Percentiles rank a stretch among this genome's conserved stretches.
Conservation (phyloP, 2,113 vertebrate genomes). For the Antechinus stuartii region DNA sequence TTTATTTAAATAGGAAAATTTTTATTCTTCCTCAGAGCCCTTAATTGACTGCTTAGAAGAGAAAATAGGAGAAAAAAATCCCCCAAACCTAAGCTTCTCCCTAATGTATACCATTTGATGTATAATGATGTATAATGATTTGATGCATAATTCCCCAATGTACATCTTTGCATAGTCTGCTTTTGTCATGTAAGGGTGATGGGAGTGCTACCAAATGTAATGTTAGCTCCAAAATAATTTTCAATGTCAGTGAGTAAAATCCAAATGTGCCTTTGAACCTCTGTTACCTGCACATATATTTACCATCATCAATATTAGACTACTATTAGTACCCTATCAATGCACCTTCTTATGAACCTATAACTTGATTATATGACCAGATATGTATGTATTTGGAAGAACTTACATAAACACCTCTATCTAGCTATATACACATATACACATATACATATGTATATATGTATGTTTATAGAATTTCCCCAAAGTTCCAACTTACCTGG, state of each 20-base stretch:
- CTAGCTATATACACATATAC: background rate
- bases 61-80: background rate
- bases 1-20: background rate
- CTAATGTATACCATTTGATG: slow-evolving; percentile 5
- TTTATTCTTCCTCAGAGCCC: background rate
- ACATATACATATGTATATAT: too few relatives aligned
- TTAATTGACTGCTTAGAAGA: background rate
- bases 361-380: background rate
- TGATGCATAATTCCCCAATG: background rate
- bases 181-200: background rate
- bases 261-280: background rate
- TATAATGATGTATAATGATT: background rate
- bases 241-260: background rate
- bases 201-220: background rate
- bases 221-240: background rate
- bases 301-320: background rate
- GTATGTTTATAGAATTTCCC: background rate
- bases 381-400: background rate
- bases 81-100: background rate
- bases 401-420: background rate
- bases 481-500: background rate
- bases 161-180: background rate
- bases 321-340: too few relatives aligned
- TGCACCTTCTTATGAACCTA: background rate
- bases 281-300: background rate